A percentile compares a stretch with the other conserved stretches of the same genome.
These are phyloP conservation scores for Idaea straminata DNA, from an alignment of 2,888 invertebrate genomes.

Conservation along the genomic window DNA sequence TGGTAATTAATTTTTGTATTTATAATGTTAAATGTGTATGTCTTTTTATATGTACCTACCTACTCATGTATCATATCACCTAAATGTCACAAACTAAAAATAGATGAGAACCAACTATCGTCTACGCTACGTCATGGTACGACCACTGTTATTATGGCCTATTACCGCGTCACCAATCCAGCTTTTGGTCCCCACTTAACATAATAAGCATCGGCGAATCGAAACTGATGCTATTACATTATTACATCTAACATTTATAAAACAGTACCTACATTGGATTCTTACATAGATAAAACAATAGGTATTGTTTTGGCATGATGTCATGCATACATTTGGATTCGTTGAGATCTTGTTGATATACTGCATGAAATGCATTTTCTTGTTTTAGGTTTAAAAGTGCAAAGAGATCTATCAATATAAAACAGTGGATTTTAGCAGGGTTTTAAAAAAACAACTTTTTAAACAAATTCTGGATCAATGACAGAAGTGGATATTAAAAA, in stretches of 20 bases:
- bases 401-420: too few relatives aligned
- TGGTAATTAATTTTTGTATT: too few relatives aligned
- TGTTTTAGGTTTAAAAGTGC: too few relatives aligned
- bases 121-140: slow-evolving; percentile 32
- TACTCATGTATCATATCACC: slow-evolving; percentile 29
- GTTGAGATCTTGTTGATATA: too few relatives aligned
- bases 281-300: slow-evolving; percentile 36
- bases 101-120: slow-evolving; percentile 37
- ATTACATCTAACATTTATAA: slow-evolving; percentile 64
- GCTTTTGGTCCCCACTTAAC: slow-evolving; percentile 75
- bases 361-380: too few relatives aligned
- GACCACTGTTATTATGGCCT: slow-evolving; percentile 66
- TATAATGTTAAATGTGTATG: too few relatives aligned
- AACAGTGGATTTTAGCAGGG: too few relatives aligned
- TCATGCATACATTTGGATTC: too few relatives aligned
- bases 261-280: slow-evolving; percentile 32
- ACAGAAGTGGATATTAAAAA: too few relatives aligned
- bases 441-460: too few relatives aligned
- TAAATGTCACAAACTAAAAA: slow-evolving; percentile 30
- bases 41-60: slow-evolving; percentile 34
- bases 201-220: slow-evolving; percentile 77
- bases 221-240: slow-evolving; percentile 76
- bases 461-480: too few relatives aligned
- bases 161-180: slow-evolving; percentile 75
- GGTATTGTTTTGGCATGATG: slow-evolving; percentile 56